Evolutionary conservation across 2,888 invertebrate species (phyloP).

Genomic region (Aleiodes testaceus): DNA sequence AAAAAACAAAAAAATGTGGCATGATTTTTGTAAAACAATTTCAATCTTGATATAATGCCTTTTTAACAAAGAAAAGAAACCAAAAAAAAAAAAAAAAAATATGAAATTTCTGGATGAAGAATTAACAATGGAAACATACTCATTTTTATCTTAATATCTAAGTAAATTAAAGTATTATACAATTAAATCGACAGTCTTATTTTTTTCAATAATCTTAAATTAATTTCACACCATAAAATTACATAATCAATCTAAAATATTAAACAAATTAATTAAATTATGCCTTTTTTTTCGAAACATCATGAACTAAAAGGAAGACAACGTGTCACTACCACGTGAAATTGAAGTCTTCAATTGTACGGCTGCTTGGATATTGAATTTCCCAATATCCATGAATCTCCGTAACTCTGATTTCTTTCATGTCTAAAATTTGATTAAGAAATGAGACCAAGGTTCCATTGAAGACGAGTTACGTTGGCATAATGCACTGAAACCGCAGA

Average conservation of each 20-base stretch:
- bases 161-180: slow-evolving; percentile 32
- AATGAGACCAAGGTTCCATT: slow-evolving; percentile 23
- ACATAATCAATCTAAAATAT: no score
- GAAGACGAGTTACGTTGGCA: not conserved
- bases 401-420: not conserved
- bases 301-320: not conserved
- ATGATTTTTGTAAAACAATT: slow-evolving; percentile 40
- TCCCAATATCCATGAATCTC: not conserved
- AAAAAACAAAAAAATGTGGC: slow-evolving; percentile 23
- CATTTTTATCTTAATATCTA: slow-evolving; percentile 25
- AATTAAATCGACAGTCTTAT: slow-evolving; percentile 9
- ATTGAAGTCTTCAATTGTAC: slow-evolving; percentile 21
- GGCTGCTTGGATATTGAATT: slow-evolving; percentile 8
- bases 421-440: slow-evolving; percentile 31
- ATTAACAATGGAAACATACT: slow-evolving; percentile 24
- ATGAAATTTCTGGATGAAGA: slow-evolving; percentile 11
- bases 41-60: slow-evolving; percentile 40
- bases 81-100: slow-evolving; percentile 25
- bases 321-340: not conserved
- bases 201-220: not conserved
- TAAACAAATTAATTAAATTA: no score
- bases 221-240: no score
- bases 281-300: no score
- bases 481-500: slow-evolving; percentile 7
- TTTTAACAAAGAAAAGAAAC: slow-evolving; percentile 34